These are phyloP conservation scores for Meteorus colon DNA, from an alignment of 2,888 invertebrate genomes.

Conservation along the genomic window DNA sequence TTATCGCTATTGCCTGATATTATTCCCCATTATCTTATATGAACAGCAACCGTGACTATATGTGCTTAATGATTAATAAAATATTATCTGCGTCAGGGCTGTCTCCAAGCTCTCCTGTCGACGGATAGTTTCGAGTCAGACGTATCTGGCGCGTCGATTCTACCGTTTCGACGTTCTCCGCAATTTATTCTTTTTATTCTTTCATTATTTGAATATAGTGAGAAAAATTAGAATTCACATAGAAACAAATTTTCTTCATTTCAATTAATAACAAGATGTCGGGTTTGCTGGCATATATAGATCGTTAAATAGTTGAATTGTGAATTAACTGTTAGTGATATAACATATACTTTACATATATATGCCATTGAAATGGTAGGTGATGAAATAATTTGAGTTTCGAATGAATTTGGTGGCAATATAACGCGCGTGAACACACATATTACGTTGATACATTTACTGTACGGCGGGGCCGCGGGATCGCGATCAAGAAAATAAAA, in stretches of 20 bases:
- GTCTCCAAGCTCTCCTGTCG: slow-evolving; percentile 60
- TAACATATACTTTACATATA: neutral
- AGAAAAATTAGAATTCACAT: neutral
- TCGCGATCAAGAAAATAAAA: slow-evolving; percentile 22
- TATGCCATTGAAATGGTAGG: neutral
- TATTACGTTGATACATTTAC: neutral
- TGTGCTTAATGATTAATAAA: slow-evolving; percentile 70
- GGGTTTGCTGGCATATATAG: no score
- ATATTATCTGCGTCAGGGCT: slow-evolving; percentile 65
- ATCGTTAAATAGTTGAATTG: neutral
- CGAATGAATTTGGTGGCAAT: neutral
- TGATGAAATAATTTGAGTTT: slow-evolving; percentile 19
- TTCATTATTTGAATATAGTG: neutral
- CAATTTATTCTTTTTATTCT: neutral
- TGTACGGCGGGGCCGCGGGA: slow-evolving; percentile 7
- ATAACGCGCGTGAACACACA: neutral
- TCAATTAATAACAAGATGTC: neutral
- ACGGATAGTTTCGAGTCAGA: slow-evolving; percentile 65
- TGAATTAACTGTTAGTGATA: neutral
- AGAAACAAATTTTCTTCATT: neutral
- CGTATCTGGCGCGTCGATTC: slow-evolving; percentile 52
- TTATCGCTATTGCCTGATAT: slow-evolving; percentile 68
- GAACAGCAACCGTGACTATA: slow-evolving; percentile 61
- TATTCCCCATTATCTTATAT: slow-evolving; percentile 67
- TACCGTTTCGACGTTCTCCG: slow-evolving; percentile 34